Evolutionary conservation across 2,113 vertebrate species (phyloP), one percentile per base, ranked within the genome.

Genomic region (Rhynchopsitta pachyrhyncha): DNA sequence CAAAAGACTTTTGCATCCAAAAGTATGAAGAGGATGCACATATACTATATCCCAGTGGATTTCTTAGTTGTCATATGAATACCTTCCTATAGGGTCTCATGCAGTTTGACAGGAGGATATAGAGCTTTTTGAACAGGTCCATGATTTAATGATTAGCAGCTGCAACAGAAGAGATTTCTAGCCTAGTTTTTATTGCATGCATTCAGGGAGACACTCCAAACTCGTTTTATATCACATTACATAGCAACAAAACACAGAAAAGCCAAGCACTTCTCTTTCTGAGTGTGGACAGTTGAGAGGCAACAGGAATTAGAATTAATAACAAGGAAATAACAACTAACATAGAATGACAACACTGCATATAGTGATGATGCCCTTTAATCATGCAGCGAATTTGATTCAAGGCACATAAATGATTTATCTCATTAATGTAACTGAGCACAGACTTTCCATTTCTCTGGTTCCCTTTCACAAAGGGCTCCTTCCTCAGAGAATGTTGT

Each of bases 81-180:
- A 50, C 59, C 76, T 91, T 90, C 70, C 68, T 90, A 19, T 44
- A 93, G 71, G 66, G 95, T 86, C 68, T 88, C 76, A 46, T 83
- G 93, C 24, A 41, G 67, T 77, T 90, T 71, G 76, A 64, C 47
- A 41, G 22, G 8, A 75, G 66, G 68, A 73, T 85, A 71, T 7
- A 31, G 46, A 37, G 47, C n/a, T 92, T 74, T 92, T 92, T 64
- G 85, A 84, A 50, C 63, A 88, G 87, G 70, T 90, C 92, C 3
- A 11, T 98, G 97, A 98, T 98, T 98, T 98, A 98, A 80, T 89
- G 96, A 80, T 67, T 69, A 97, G 88, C 97, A 97, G 96, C 96
- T 97, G 96, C 85, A 89, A 95, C 50, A 17, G 80, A 82, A 86
- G 82, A 93, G 95, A 97, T 96, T 97, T 95, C 92, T 95, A 92